A percentile compares a stretch with the other conserved stretches of the same genome.
phyloP scores from a whole-genome alignment of 2,888 invertebrate species.

The Cephalotes varians region DNA sequence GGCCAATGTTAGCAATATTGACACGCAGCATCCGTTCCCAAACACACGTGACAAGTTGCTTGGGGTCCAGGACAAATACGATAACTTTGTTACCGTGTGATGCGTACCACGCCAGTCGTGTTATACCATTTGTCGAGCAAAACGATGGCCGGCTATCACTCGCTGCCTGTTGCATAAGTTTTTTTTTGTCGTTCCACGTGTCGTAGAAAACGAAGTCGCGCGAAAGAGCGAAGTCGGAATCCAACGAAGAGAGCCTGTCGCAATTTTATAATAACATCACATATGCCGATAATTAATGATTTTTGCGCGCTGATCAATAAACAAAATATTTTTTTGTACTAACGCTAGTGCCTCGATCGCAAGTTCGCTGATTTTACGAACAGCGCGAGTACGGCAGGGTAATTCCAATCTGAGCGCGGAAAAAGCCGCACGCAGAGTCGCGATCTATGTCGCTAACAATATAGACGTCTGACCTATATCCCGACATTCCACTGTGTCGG shows the following conservation, averaged over 20 bases:
- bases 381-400: background rate
- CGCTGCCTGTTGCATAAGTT: constrained; percentile 30
- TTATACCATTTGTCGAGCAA: constrained; percentile 35
- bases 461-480: constrained; percentile 47
- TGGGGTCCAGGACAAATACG: constrained; percentile 27
- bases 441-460: constrained; percentile 29
- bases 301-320: background rate
- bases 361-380: background rate
- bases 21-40: constrained; percentile 39
- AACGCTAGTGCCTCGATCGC: background rate
- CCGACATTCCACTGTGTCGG: constrained; percentile 10
- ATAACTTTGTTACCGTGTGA: constrained; percentile 46
- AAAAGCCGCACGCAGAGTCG: constrained; percentile 1
- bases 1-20: constrained; percentile 45
- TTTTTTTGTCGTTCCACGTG: background rate
- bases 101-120: constrained; percentile 32
- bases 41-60: constrained; percentile 45
- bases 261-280: background rate
- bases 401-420: background rate
- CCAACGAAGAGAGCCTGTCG: background rate
- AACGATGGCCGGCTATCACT: constrained; percentile 24
- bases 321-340: background rate
- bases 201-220: background rate
- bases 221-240: background rate
- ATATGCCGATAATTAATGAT: background rate